Base-by-base conservation (phyloP, 2,797 vertebrate genomes). In the Mus minutoides region DNA sequence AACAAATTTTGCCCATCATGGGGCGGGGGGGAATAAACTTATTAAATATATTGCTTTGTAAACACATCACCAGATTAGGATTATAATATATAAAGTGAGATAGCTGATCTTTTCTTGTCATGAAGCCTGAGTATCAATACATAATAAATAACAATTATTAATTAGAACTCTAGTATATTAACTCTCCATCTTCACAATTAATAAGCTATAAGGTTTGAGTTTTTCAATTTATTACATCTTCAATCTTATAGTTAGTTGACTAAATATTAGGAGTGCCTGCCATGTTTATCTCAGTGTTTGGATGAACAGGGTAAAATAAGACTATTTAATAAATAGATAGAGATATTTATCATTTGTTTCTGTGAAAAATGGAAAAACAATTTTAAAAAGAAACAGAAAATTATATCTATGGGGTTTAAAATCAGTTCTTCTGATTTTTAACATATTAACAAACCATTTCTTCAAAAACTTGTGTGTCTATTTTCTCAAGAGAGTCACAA, bases 241-340 rank as follows among this genome's bases (percentile, higher is more conserved):
- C 22, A 87, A 37, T 92, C 79, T 95, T 60, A 54, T 87, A 92
- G 87, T 67, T 79, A 83, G 88, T 67, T 92, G 82, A 92, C 75
- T 96, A 22, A 90, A 86, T 52, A 86, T 94, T 67, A 88, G 62
- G 49, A 75, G 22, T 31, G 22, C 21, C 83, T 92, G 6, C n/a
- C 31, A 29, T n/a, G 13, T 91, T 96, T 88, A 75, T 84, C 46
- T 88, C 83, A 71, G 52, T 88, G 40, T 87, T 91, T 54, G 13
- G n/a, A 95, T 84, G 69, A 93, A 67, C 75, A 92, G 58, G n/a
- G 80, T 73, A 62, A 49, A 88, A 94, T 95, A 58, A 89, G 77
- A 86, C 26, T 19, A 54, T 94, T 88, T 93, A 1, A 78, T 40
- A 24, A 17, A 83, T 24, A 91, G 88, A 96, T 83, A 69, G 77